Evolutionary conservation across 2,113 vertebrate genomes (phyloP), one percentile per base, ranked within the genome.

Genomic region (Anolis sagrei): DNA sequence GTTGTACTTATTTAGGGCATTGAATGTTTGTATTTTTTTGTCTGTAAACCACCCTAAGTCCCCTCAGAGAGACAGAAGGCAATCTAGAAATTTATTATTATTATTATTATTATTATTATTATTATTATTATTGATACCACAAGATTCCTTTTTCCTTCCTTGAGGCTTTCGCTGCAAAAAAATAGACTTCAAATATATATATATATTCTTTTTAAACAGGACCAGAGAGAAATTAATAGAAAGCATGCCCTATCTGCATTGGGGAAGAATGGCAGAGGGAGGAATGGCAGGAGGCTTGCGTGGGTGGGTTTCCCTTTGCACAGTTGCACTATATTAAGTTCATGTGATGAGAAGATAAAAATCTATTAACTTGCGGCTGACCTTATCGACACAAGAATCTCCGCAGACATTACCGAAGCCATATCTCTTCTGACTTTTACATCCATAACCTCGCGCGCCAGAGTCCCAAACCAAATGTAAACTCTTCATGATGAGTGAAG

Each of bases 331-430:
- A 95, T 97, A 96, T 97, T 96, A 97, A 97, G 95, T 95, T 94
- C 95, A 92, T 95, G 95, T 96, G 96, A 96, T 95, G 96, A 96
- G 95, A 96, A 98, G 97, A 99, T 98, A 97, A 96, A 98, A 99
- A 98, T 98, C 97, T 98, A 98, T 99, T 99, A 99, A 98, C 98
- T 98, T 97, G 96, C 97, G 92, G 95, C 96, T 99, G 97, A 98
- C 97, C 98, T 98, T 96, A 97, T 97, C 95, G 97, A 97, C 96
- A 96, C 95, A 94, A 95, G 94, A 94, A 95, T 96, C 96, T 97
- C 95, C 89, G 91, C 94, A 97, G 96, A 95, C 96, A 96, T 97
- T 95, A 96, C 94, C 96, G 95, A 95, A 96, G 96, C 95, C 95
- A 96, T 97, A 97, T 96, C 96, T 97, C 96, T 96, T 96, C 95